Evolutionary conservation across 2,888 invertebrate genomes (phyloP), one percentile per base, ranked within the genome.

Genomic region (Galeruca laticollis): DNA sequence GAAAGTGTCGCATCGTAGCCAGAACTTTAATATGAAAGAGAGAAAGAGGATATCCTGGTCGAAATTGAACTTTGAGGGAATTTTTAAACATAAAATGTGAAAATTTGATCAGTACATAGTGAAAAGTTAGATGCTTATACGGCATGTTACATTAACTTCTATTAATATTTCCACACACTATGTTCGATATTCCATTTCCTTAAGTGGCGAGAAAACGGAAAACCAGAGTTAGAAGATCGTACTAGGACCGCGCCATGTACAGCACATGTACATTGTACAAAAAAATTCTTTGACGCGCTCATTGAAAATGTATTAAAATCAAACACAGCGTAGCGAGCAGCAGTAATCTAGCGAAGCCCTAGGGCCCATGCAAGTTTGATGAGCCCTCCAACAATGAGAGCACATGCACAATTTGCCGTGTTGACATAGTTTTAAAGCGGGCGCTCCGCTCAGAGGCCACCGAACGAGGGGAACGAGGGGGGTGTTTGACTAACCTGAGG

Each of bases 231-330:
- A 43, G 18, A 33, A 79, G 77, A 76, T 78, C 69, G 69, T 54
- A n/a, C 52, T 26, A 13, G n/a, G 13, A 57, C 35, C 4, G 15
- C 35, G 11, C 10, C 56, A 57, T 33, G 35, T 35, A 35, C 33
- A 33, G 35, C 35, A n/a, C 33, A 15, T 4, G 20, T 33, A 33
- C 56, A 56, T 21, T n/a, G 15, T 35, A 33, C 56, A 35, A 33
- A 73, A 75, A 73, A 74, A 74, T 81, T 82, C 83, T 83, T 84
- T 84, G 82, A 81, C 79, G 77, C 78, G 80, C 81, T 84, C 84
- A 84, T 84, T 84, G 84, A 84, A 84, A 84, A 84, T 84, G 84
- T 84, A 84, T 84, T 84, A 84, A 84, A 84, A 84, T 81, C 84
- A 84, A 84, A 84, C 84, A 84, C 56, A 52, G 59, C 72, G 70